Evolutionary conservation across 2,113 vertebrate genomes (phyloP).

Genomic region (Phyllopteryx taeniolatus): DNA sequence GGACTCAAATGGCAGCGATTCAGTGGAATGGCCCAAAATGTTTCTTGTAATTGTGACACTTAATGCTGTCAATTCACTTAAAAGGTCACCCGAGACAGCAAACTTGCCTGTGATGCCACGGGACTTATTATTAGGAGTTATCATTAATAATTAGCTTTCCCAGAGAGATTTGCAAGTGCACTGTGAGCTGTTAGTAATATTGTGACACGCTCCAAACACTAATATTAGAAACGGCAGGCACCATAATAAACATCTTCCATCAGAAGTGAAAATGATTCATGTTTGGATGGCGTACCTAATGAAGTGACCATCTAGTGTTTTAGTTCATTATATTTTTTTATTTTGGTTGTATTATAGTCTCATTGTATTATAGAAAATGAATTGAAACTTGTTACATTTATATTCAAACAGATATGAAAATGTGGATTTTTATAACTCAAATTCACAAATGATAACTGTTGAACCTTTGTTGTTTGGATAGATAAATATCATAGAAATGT

Average conservation of each 20-base stretch:
- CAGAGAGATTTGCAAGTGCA: not conserved
- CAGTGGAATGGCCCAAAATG: not conserved
- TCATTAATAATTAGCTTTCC: not conserved
- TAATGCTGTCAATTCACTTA: not conserved
- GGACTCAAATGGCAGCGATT: not conserved
- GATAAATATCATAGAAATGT: too few relatives aligned
- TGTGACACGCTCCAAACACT: not conserved
- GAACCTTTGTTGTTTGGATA: too few relatives aligned
- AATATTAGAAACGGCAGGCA: too few relatives aligned
- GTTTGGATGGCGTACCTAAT: not conserved
- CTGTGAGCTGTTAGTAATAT: not conserved
- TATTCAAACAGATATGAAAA: too few relatives aligned
- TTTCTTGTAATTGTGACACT: not conserved
- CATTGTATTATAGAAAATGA: too few relatives aligned
- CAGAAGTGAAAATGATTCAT: too few relatives aligned
- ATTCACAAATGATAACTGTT: too few relatives aligned
- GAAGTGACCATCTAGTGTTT: not conserved
- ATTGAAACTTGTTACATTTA: too few relatives aligned
- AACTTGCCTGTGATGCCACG: not conserved
- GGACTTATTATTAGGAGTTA: not conserved
- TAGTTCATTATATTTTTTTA: too few relatives aligned
- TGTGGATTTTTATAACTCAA: too few relatives aligned
- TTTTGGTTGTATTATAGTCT: too few relatives aligned
- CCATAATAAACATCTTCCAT: too few relatives aligned
- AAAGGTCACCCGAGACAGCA: not conserved